Evolutionary conservation across 1,140 invertebrate species (phyloP).

Genomic region (Drosophila ohnishii): DNA sequence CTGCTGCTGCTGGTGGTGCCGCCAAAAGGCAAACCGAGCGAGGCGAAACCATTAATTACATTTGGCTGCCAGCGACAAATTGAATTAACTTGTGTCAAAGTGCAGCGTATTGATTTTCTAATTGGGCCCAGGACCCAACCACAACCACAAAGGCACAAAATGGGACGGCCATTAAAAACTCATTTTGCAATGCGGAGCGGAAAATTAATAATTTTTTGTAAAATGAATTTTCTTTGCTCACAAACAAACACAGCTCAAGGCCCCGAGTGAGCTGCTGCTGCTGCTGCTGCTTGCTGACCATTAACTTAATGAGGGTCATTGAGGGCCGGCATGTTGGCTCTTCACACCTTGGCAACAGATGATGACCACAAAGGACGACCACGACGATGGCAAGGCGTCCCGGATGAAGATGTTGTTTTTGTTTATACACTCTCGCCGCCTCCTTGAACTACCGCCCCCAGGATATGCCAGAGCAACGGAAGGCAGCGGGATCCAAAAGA

Average conservation of each 20-base stretch:
- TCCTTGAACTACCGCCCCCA: constrained; percentile 33
- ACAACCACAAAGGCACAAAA: constrained; percentile 32
- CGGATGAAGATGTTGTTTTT: constrained; percentile 52
- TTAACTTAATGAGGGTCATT: constrained; percentile 79
- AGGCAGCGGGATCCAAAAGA: constrained; percentile 35
- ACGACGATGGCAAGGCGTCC: background rate
- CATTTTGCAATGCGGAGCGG: constrained; percentile 50
- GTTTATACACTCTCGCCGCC: constrained; percentile 36
- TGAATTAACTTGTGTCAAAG: constrained; percentile 75
- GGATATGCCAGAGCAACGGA: constrained; percentile 18
- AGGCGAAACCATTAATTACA: constrained; percentile 60
- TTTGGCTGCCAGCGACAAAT: constrained; percentile 59
- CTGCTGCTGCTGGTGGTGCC: constrained; percentile 15
- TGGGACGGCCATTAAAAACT: constrained; percentile 49
- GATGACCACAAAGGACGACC: constrained; percentile 33
- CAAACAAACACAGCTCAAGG: constrained; percentile 30
- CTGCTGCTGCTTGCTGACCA: constrained; percentile 43
- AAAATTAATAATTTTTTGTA: constrained; percentile 61
- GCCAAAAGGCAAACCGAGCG: constrained; percentile 43
- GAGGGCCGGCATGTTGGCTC: constrained; percentile 62
- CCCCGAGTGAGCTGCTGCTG: background rate
- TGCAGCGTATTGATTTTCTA: constrained; percentile 76
- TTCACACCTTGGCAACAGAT: constrained; percentile 66
- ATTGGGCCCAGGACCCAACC: constrained; percentile 46
- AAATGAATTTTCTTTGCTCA: constrained; percentile 58